These are phyloP conservation scores for Pachycephus smyrnensis DNA, from an alignment of 2,888 invertebrate genomes.

Conservation along the genomic window DNA sequence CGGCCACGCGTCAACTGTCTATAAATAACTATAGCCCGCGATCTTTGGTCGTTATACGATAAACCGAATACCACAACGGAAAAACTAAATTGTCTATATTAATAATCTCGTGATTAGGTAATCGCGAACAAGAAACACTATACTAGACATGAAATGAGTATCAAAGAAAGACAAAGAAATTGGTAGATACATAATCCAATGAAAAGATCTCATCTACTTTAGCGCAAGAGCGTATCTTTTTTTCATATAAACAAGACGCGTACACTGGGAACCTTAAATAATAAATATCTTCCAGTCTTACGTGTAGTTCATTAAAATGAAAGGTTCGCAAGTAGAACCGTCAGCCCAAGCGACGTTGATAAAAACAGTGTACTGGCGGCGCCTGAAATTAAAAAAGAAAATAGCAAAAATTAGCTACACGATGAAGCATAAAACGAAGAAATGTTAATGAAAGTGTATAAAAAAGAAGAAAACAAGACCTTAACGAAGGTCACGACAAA, in stretches of 20 bases:
- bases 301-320: neutral
- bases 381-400: neutral
- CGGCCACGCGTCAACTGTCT: neutral
- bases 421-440: neutral
- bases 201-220: neutral
- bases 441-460: neutral
- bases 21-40: neutral
- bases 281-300: neutral
- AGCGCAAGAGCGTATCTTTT: neutral
- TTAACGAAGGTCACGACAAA: neutral
- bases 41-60: no score
- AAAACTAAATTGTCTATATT: neutral
- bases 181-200: neutral
- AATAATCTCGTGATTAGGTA: neutral
- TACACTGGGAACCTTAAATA: neutral
- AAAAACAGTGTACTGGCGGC: neutral
- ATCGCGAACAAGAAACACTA: neutral
- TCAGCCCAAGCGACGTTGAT: neutral
- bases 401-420: neutral
- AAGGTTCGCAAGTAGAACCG: neutral
- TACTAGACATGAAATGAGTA: neutral
- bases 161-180: neutral
- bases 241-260: neutral
- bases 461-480: neutral
- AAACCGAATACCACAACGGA: neutral